Evolutionary conservation across 1,140 invertebrate genomes (phyloP), one percentile per base, ranked within the genome.

Genomic region (Idris sp.): DNA sequence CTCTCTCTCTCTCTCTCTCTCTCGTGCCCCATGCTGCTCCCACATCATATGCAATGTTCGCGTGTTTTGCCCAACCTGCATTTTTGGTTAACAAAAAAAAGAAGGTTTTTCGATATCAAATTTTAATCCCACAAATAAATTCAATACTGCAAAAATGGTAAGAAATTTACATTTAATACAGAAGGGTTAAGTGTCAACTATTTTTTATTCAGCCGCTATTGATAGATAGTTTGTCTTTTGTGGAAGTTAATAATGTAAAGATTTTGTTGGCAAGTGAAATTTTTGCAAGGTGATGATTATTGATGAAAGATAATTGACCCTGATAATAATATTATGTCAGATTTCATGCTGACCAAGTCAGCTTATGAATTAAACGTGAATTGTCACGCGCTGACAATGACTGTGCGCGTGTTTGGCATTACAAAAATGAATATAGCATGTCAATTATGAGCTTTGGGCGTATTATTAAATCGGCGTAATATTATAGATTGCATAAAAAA

Each of bases 391-490:
- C 53, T 41, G 77, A 74, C 76, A 74, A 78, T 77, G 79, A 74
- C 69, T 76, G 68, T 44, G 75, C 78, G 78, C 79, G 79, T 77
- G 73, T 48, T n/a, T n/a, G 18, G 53, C 71, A 67, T 74, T 65
- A 59, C n/a, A 22, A 65, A 65, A 71, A 64, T 25, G 67, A 71
- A 64, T 19, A 43, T 64, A 26, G 36, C 25, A 25, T 35, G 49
- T 30, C 38, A 44, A 58, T 78, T 74, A 67, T 65, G 74, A 73
- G 38, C 48, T 25, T 28, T 36, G 19, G 40, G 35, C 56, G 79
- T 83, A 79, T 83, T 82, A 84, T 83, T 83, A 80, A 75, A 76
- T 61, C 67, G 54, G 75, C 64, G 79, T 80, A 81, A 80, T 31
- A 11, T 79, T 73, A 68, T 40, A 35, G 67, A 62, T 76, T 69